Conservation (phyloP, 2,113 vertebrate genomes). For the Periophthalmus modestus region DNA sequence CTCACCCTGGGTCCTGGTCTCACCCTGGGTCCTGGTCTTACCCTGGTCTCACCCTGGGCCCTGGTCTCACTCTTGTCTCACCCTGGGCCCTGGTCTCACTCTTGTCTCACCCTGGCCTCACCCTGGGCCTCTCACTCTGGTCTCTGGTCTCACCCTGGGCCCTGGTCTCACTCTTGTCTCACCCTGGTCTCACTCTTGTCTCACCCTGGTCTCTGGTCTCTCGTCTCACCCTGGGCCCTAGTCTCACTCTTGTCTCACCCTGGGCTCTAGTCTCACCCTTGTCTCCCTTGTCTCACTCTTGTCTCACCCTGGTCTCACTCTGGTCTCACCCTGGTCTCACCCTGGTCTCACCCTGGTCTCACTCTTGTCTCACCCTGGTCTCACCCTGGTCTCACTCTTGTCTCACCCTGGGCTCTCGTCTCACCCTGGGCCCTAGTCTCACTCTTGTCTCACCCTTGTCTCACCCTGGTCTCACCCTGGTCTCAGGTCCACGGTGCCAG, state of each 20-base stretch:
- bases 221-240: too few species aligned
- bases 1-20: too few species aligned
- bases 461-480: constrained; percentile 81
- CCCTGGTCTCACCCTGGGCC: constrained; percentile 78
- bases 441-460: constrained; percentile 77
- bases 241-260: constrained; percentile 78
- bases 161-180: constrained; percentile 70
- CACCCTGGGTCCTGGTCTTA: too few species aligned
- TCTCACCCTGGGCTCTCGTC: constrained; percentile 24
- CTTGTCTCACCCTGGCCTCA: constrained; percentile 72
- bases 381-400: constrained; percentile 78
- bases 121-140: constrained; percentile 75
- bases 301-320: constrained; percentile 78
- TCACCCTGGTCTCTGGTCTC: constrained; percentile 80
- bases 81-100: constrained; percentile 76
- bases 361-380: constrained; percentile 77
- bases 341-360: constrained; percentile 78
- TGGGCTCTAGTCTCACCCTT: constrained; percentile 81
- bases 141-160: too few species aligned
- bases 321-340: constrained; percentile 78
- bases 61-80: too few species aligned
- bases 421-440: constrained; percentile 79
- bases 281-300: constrained; percentile 56
- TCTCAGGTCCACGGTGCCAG: constrained; percentile 20
- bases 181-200: constrained; percentile 77